Evolutionary conservation across 2,888 invertebrate species (phyloP).

Genomic region (Sepioteuthis lessoniana): DNA sequence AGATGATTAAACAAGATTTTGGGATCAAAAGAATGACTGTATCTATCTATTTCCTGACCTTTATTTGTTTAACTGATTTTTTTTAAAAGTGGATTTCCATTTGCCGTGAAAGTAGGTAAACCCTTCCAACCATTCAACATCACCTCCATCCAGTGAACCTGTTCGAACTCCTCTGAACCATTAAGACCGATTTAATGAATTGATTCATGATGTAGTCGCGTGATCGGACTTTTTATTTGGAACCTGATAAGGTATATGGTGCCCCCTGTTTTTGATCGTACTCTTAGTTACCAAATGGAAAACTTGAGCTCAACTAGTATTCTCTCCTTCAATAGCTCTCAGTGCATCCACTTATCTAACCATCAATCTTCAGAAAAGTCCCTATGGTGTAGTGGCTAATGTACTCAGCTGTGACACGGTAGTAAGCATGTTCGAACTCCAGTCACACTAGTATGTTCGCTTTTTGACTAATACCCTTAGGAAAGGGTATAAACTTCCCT

Average conservation of each 20-base stretch:
- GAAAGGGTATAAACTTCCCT: no score
- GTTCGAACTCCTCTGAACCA: neutral
- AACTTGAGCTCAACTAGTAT: neutral
- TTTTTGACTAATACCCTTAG: no score
- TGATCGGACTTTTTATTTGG: neutral
- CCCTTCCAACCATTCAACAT: no score
- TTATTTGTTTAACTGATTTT: neutral
- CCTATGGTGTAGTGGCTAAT: no score
- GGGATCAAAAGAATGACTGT: neutral
- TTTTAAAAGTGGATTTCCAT: neutral
- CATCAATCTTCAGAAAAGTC: no score
- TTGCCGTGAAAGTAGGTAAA: neutral
- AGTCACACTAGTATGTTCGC: no score
- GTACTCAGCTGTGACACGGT: no score
- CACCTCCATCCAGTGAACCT: no score
- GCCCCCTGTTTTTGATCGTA: neutral
- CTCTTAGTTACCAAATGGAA: neutral
- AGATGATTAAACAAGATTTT: neutral
- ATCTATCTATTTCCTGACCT: neutral
- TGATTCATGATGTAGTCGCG: neutral
- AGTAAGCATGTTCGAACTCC: no score
- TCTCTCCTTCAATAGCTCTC: no score
- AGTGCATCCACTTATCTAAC: no score
- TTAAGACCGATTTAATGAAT: neutral
- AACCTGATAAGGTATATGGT: neutral